Base-by-base conservation (phyloP, 2,888 invertebrate species). In the Pecten maximus region DNA sequence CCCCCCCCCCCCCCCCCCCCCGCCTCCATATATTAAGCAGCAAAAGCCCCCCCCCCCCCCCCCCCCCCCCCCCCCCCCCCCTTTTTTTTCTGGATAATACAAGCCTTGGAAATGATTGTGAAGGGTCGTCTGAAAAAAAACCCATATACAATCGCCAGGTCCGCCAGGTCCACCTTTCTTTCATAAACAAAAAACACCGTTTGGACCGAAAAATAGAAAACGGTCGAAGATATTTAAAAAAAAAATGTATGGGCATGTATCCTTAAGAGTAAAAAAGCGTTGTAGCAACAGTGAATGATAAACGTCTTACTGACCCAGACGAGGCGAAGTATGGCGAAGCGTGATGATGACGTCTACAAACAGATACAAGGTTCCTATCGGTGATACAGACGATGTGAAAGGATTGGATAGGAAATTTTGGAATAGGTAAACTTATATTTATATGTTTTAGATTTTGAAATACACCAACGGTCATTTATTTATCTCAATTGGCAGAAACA, bases 371-470 rank as follows among this genome's bases (percentile, higher is more conserved):
- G 48, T 90, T n/a, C 28, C 87, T n/a, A 74, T 74, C 74, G 19
- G 88, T 19, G 90, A 90, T 88, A 89, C 60, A 40, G 89, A 89
- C 89, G 90, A 92, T 89, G 89, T 74, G 23, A 92, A 91, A 39
- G 89, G 54, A 40, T 91, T 93, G 91, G 93, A 93, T 23, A 93
- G 93, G 91, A 92, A 92, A 92, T 94, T 91, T 89, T 95, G 95
- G 95, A 94, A 93, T 35, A 94, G 94, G 95, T 94, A 87, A 35
- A 40, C 19, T 3, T 50, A 48, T 28, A 12, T 44, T 39, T n/a
- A 44, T 35, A 35, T 88, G n/a, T 23, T 44, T n/a, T 16, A 23
- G n/a, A 16, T n/a, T 88, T 88, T 88, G 3, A 88, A 15, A 88
- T 8, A 1, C 40, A n/a, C 23, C 15, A n/a, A 6, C 44, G 0